Percentiles rank a stretch among this genome's conserved stretches.
Evolutionary conservation across 2,797 vertebrate genomes (phyloP).

Genomic region (Sebastes vulpes): DNA sequence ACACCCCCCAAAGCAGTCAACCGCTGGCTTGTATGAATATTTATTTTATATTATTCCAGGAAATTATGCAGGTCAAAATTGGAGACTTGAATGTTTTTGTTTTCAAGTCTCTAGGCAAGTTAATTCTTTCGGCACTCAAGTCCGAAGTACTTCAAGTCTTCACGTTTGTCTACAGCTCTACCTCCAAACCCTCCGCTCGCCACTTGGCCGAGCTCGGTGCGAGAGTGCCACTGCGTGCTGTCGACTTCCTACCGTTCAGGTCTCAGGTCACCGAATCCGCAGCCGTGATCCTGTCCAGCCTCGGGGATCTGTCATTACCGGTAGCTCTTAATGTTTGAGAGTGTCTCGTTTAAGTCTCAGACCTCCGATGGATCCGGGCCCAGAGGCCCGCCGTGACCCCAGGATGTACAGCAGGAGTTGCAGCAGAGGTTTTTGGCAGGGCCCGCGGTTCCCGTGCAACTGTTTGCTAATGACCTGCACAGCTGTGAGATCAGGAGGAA

Average conservation of each 20-base stretch:
- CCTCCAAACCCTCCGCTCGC: background rate
- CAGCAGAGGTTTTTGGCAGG: conserved; percentile 64
- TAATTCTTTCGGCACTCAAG: background rate
- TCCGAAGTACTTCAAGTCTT: background rate
- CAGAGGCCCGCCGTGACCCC: conserved; percentile 58
- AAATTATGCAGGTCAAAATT: background rate
- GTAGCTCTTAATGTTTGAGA: conserved; percentile 30
- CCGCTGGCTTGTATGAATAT: no score
- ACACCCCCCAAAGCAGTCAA: no score
- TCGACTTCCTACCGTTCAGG: conserved; percentile 28
- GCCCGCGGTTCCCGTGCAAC: conserved; percentile 74
- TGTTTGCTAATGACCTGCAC: conserved; percentile 85
- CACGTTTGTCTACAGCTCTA: background rate
- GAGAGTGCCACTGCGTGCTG: conserved; percentile 7
- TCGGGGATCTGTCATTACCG: conserved; percentile 39
- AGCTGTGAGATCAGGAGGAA: conserved; percentile 83
- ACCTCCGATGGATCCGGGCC: conserved; percentile 23
- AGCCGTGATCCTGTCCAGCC: conserved; percentile 25
- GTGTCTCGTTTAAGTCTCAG: conserved; percentile 22
- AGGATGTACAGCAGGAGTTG: conserved; percentile 57
- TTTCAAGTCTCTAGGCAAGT: background rate
- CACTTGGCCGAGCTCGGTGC: background rate
- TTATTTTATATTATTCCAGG: background rate
- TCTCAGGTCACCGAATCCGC: conserved; percentile 29
- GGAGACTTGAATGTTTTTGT: background rate